Evolutionary conservation across 1,140 invertebrate genomes (phyloP).

Genomic region (Lordiphosa stackelbergi): DNA sequence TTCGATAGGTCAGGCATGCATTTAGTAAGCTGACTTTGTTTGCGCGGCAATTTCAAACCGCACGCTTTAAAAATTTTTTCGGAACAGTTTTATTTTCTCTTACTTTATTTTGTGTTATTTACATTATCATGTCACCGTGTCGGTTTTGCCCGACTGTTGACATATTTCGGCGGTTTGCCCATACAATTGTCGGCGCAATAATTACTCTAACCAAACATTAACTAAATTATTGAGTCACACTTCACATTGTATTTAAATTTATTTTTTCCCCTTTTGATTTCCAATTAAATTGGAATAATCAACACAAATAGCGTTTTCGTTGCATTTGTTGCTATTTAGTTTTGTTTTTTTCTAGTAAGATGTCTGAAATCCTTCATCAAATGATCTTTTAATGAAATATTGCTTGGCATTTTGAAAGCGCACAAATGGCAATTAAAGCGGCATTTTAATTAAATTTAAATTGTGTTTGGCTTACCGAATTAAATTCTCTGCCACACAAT

Average conservation of each 20-base stretch:
- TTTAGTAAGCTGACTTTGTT: too few species aligned
- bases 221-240: conserved; percentile 36
- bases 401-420: conserved; percentile 4
- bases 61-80: too few species aligned
- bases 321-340: not conserved
- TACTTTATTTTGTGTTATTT: conserved; percentile 36
- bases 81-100: too few species aligned
- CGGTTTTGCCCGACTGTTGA: conserved; percentile 36
- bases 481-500: conserved; percentile 17
- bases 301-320: conserved; percentile 31
- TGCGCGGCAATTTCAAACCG: too few species aligned
- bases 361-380: conserved; percentile 5
- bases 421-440: conserved; percentile 24
- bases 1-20: too few species aligned
- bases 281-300: conserved; percentile 54
- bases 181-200: conserved; percentile 48
- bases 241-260: conserved; percentile 53
- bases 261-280: conserved; percentile 40
- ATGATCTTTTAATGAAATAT: conserved; percentile 14
- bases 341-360: not conserved
- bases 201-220: conserved; percentile 44
- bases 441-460: conserved; percentile 46
- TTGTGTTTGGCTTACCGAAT: conserved; percentile 27
- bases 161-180: conserved; percentile 33
- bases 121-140: conserved; percentile 29